phyloP scores from a whole-genome alignment of 2,113 vertebrate species.

The Python bivittatus region DNA sequence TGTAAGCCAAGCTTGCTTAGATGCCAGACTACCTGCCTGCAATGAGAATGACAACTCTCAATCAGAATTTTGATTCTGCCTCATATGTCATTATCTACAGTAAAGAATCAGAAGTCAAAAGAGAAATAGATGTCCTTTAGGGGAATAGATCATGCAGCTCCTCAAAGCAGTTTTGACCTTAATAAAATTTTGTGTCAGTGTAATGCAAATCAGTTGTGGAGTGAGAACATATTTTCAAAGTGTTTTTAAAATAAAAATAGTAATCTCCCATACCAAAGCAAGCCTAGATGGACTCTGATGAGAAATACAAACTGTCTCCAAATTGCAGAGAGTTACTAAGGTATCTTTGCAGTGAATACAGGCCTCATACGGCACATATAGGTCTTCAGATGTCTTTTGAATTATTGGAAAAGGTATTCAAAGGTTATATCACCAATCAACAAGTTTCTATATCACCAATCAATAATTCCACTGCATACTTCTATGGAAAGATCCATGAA shows the following conservation, averaged over 20 bases:
- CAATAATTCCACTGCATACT: background rate
- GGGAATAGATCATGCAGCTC: conserved; percentile 41
- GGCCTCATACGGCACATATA: conserved; percentile 12
- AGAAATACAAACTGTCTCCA: conserved; percentile 42
- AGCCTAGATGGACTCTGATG: conserved; percentile 47
- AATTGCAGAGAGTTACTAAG: background rate
- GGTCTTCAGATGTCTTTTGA: background rate
- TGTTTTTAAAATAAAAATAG: conserved; percentile 40
- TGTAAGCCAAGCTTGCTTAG: conserved; percentile 41
- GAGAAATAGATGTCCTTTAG: conserved; percentile 22
- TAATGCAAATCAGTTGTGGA: conserved; percentile 42
- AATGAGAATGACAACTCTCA: conserved; percentile 52
- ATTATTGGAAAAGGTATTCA: background rate
- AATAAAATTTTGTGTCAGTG: conserved; percentile 61
- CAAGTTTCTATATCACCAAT: background rate
- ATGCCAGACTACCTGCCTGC: conserved; percentile 42
- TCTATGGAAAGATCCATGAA: background rate
- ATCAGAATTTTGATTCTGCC: conserved; percentile 50
- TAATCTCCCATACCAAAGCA: conserved; percentile 44
- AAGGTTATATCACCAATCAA: conserved; percentile 23
- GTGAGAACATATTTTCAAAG: background rate
- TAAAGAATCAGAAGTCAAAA: conserved; percentile 52
- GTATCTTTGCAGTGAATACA: conserved; percentile 8
- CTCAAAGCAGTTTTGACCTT: conserved; percentile 40
- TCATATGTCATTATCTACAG: conserved; percentile 53